Conservation (phyloP, 2,888 invertebrate species). For the Caenorhabditis sinica region DNA sequence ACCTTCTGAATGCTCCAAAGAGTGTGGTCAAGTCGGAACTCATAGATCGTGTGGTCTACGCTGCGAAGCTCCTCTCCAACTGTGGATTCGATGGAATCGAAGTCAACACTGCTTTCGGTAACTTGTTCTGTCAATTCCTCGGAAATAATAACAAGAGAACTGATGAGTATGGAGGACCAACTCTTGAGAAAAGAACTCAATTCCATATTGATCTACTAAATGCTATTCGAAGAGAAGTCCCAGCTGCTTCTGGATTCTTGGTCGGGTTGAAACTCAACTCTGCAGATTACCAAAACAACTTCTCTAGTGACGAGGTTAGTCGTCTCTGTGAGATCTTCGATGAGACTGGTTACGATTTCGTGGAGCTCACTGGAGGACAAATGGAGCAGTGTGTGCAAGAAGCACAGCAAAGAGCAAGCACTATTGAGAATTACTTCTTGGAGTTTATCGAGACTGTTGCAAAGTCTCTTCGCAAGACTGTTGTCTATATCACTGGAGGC, state of each 20-base stretch:
- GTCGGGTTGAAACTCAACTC: slow-evolving; percentile 63
- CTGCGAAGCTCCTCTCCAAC: slow-evolving; percentile 53
- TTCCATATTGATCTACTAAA: slow-evolving; percentile 55
- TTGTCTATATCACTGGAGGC: slow-evolving; percentile 76
- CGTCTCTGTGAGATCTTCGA: slow-evolving; percentile 51
- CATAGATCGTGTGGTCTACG: slow-evolving; percentile 73
- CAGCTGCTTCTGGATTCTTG: slow-evolving; percentile 60
- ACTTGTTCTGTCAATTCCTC: slow-evolving; percentile 62
- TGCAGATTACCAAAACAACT: slow-evolving; percentile 61
- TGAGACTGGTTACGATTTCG: slow-evolving; percentile 51
- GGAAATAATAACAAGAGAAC: slow-evolving; percentile 58
- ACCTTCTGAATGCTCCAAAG: slow-evolving; percentile 66
- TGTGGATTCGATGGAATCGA: slow-evolving; percentile 67
- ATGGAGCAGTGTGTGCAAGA: slow-evolving; percentile 60
- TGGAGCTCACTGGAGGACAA: slow-evolving; percentile 60
- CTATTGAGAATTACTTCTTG: slow-evolving; percentile 58
- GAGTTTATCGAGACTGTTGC: slow-evolving; percentile 52
- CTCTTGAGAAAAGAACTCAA: slow-evolving; percentile 51
- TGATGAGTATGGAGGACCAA: slow-evolving; percentile 57
- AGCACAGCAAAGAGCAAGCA: slow-evolving; percentile 50
- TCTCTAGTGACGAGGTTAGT: slow-evolving; percentile 38
- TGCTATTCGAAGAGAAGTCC: slow-evolving; percentile 56
- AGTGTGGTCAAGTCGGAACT: slow-evolving; percentile 69
- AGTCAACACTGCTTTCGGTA: slow-evolving; percentile 60
- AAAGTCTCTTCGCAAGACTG: slow-evolving; percentile 37